Conservation (phyloP, 2,113 vertebrate genomes). For the Vombatus ursinus region DNA sequence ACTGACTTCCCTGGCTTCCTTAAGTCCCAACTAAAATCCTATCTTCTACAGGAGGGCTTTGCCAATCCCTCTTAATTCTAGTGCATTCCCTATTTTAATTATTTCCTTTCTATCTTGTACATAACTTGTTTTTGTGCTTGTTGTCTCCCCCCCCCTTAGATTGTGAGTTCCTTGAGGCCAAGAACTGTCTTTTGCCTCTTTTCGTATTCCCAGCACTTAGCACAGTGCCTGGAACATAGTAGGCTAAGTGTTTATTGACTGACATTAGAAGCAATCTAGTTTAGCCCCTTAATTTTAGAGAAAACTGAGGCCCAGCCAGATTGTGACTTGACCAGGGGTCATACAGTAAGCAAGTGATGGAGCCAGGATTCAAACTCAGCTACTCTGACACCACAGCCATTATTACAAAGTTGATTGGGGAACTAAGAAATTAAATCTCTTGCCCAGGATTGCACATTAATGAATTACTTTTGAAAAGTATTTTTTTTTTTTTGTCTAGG, state of each 20-base stretch:
- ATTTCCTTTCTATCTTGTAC: neutral
- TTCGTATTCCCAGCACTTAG: neutral
- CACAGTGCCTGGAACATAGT: neutral
- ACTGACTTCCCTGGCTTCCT: neutral
- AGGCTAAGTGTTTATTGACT: neutral
- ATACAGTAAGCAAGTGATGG: neutral
- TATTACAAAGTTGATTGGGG: neutral
- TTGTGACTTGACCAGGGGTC: neutral
- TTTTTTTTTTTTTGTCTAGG: too few species aligned
- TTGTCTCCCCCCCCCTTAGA: neutral
- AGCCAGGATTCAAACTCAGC: neutral
- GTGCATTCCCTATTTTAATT: neutral
- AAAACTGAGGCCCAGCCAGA: neutral
- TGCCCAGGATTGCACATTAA: neutral
- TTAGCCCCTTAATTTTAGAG: neutral
- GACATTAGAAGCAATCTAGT: neutral
- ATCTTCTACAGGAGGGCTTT: too few species aligned
- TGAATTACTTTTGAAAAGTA: constrained; percentile 11
- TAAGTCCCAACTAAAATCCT: neutral
- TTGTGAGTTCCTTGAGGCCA: neutral
- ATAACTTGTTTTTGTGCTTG: neutral
- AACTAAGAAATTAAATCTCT: neutral
- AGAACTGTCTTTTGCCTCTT: neutral
- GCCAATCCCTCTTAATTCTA: neutral
- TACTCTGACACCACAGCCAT: neutral